phyloP scores from a whole-genome alignment of 2,113 vertebrate genomes.

The Vidua macroura region DNA sequence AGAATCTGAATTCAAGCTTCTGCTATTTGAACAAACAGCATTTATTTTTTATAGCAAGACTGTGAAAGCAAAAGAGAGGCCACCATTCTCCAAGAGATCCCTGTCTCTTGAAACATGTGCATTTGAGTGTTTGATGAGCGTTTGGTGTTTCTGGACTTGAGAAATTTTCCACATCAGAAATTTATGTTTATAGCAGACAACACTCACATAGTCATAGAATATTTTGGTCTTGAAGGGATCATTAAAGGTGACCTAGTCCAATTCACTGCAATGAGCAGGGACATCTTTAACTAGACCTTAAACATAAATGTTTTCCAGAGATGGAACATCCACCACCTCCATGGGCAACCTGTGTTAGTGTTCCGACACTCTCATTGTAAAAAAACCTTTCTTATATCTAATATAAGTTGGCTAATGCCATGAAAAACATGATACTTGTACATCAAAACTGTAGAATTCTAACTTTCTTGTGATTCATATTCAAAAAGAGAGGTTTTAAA shows the following conservation, averaged over 20 bases:
- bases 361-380: not conserved
- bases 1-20: not conserved
- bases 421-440: not conserved
- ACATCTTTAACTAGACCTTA: not conserved
- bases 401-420: not conserved
- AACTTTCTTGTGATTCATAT: not conserved
- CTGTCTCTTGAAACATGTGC: not conserved
- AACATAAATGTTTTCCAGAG: not conserved
- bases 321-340: not conserved
- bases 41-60: not conserved
- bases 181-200: not conserved
- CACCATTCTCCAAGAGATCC: not conserved
- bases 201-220: not conserved
- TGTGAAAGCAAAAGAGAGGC: not conserved
- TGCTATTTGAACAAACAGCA: fast-evolving
- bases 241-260: not conserved
- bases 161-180: not conserved
- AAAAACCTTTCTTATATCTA: not conserved
- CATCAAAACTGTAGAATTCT: not conserved
- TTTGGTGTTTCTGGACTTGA: not conserved
- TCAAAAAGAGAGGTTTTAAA: not conserved
- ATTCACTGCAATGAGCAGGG: not conserved
- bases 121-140: not conserved
- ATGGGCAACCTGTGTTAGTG: not conserved
- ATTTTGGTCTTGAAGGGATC: not conserved